Evolutionary conservation across 2,888 invertebrate species (phyloP), one percentile per base, ranked within the genome.

Genomic region (Eupsilia transversa): DNA sequence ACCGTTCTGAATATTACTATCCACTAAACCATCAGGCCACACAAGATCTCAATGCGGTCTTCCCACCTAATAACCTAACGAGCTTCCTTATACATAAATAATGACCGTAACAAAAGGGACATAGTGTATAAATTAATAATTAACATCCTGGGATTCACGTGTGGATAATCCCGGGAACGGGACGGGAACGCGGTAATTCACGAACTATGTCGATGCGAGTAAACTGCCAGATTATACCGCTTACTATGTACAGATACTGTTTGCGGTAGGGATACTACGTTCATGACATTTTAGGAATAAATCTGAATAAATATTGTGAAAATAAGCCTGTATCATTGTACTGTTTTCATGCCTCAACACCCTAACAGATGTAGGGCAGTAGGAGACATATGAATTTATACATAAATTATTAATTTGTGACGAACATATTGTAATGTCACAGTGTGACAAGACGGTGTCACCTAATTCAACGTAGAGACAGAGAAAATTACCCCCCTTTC

Each of bases 111-210:
- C 74, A 80, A 64, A 80, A 77, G 79, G 81, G 74, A 72, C 79
- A 72, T 33, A 63, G 64, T 72, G 73, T 79, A 60, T 81, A 85
- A 79, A 86, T 85, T 81, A 81, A 73, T 86, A 74, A 86, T 84
- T 77, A 75, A 73, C 67, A 72, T 64, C 68, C 64, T 66, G 66
- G 74, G 78, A 80, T 73, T 63, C 74, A 84, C 72, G 77, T 83
- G 77, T 70, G 70, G 74, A 71, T 86, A 77, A 84, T 84, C 77
- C 77, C 69, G 64, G 71, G 66, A 46, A 64, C 52, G 77, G 41
- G 59, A 67, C 56, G 63, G 64, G 52, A 56, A 61, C 72, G 46
- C 59, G 74, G 73, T 78, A 84, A 85, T 83, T 78, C 82, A 73
- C 75, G 46, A 84, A 82, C 82, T 84, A 78, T 84, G 78, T 76